Evolutionary conservation across 2,888 invertebrate species (phyloP).

Genomic region (Drosophila nr. fundita): DNA sequence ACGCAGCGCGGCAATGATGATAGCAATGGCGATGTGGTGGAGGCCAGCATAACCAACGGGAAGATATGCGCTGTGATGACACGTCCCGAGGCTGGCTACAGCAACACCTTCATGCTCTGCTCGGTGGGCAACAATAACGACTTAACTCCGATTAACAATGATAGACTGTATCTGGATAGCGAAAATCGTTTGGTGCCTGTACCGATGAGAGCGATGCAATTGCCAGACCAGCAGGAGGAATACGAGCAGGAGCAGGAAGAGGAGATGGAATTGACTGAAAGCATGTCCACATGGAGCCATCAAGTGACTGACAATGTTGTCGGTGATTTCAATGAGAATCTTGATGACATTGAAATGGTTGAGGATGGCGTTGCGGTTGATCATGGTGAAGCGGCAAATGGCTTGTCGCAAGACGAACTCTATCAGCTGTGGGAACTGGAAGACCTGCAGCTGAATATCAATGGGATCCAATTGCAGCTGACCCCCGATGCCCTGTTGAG

Average conservation of each 20-base stretch:
- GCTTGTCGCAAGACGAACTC: conserved; percentile 8
- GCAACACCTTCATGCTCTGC: conserved; percentile 89
- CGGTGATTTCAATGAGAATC: background rate
- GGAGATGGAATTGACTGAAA: background rate
- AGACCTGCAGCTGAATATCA: conserved; percentile 52
- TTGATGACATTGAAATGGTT: conserved; percentile 10
- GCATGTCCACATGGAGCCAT: conserved; percentile 28
- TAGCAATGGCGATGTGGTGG: background rate
- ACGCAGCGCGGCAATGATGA: background rate
- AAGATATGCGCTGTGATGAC: conserved; percentile 87
- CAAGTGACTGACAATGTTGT: conserved; percentile 40
- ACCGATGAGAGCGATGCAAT: conserved; percentile 44
- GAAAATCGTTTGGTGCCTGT: conserved; percentile 81
- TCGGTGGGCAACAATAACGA: conserved; percentile 89
- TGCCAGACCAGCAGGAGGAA: conserved; percentile 65
- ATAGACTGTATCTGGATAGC: conserved; percentile 81
- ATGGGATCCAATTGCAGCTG: conserved; percentile 58
- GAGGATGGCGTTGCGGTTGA: conserved; percentile 10
- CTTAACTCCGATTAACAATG: conserved; percentile 90
- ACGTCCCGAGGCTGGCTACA: conserved; percentile 90
- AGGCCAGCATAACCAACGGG: conserved; percentile 17
- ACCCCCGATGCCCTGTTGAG: conserved; percentile 52
- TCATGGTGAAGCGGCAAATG: background rate
- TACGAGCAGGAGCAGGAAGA: conserved; percentile 3
- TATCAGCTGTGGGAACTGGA: conserved; percentile 43